Percentiles rank a stretch among this genome's conserved stretches.
Conservation (phyloP, 2,113 vertebrate genomes). For the Mixornis gularis region DNA sequence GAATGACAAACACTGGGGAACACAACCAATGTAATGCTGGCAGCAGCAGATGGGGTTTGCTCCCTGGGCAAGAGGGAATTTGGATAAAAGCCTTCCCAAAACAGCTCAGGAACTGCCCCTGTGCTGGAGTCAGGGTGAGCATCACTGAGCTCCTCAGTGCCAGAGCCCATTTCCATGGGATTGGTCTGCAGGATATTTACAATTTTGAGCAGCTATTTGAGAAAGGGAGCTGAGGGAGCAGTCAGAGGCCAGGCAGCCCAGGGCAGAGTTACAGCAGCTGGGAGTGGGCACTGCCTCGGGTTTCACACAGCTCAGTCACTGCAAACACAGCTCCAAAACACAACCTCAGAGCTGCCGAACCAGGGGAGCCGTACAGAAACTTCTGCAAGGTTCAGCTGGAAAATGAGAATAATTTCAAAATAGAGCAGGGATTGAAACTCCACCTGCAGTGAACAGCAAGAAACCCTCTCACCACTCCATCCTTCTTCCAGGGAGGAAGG, state of each 20-base stretch:
- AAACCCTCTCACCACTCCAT: neutral
- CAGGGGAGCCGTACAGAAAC: neutral
- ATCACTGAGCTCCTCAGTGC: neutral
- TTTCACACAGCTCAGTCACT: neutral
- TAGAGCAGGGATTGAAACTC: accelerated
- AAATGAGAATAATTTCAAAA: accelerated
- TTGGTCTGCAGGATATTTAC: neutral
- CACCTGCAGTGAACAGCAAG: neutral
- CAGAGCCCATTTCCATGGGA: neutral
- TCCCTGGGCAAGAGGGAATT: neutral
- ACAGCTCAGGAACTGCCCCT: neutral
- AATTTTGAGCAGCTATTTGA: slow-evolving; percentile 1
- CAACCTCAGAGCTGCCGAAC: neutral
- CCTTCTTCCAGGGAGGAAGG: neutral
- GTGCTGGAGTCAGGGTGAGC: neutral
- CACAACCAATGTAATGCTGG: accelerated
- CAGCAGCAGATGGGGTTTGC: accelerated
- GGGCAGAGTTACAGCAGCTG: neutral
- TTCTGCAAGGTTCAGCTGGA: neutral
- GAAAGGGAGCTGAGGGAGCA: neutral
- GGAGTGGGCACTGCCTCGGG: neutral
- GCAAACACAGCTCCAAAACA: neutral
- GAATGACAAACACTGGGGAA: neutral
- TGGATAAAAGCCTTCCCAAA: neutral
- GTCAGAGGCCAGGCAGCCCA: neutral